A percentile compares a stretch with the other conserved stretches of the same genome.
Conservation (phyloP, 2,888 invertebrate species). For the Choristoneura rosaceana region DNA sequence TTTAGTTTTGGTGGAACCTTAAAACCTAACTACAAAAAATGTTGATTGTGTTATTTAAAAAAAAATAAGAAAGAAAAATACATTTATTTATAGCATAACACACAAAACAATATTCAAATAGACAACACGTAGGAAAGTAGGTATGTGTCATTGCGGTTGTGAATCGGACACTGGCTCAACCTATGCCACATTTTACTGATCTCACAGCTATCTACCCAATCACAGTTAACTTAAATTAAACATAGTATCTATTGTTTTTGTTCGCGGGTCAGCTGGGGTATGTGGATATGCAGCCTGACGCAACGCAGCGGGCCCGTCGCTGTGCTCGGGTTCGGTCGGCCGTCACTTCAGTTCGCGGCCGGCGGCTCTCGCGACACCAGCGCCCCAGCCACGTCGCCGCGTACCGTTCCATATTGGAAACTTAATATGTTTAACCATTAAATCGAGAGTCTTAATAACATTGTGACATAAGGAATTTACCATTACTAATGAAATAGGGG, state of each 20-base stretch:
- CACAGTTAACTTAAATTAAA: background rate
- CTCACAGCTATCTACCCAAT: background rate
- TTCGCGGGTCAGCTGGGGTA: slow-evolving; percentile 39
- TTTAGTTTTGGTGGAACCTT: no score
- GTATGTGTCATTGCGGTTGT: no score
- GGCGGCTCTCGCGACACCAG: slow-evolving; percentile 46
- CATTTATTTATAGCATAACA: no score
- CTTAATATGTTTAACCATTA: slow-evolving; percentile 11
- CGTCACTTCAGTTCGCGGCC: slow-evolving; percentile 55
- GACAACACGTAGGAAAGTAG: no score
- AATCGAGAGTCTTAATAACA: slow-evolving; percentile 33
- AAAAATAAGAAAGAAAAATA: no score
- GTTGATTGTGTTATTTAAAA: no score
- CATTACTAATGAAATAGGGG: background rate
- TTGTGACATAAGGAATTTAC: slow-evolving; percentile 35
- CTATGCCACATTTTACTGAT: no score
- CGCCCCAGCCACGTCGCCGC: slow-evolving; percentile 42
- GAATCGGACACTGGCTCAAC: no score
- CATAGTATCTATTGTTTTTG: slow-evolving; percentile 51
- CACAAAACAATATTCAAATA: no score
- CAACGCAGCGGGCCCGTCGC: slow-evolving; percentile 12
- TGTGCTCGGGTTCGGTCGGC: slow-evolving; percentile 23
- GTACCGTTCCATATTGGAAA: slow-evolving; percentile 54
- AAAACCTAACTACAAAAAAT: no score
- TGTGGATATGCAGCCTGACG: slow-evolving; percentile 10